Evolutionary conservation across 30 jellyfish, hydroid and myxozoan species (phyloP), one percentile per base, ranked within the genome.

Genomic region (Aurelia sp.): DNA sequence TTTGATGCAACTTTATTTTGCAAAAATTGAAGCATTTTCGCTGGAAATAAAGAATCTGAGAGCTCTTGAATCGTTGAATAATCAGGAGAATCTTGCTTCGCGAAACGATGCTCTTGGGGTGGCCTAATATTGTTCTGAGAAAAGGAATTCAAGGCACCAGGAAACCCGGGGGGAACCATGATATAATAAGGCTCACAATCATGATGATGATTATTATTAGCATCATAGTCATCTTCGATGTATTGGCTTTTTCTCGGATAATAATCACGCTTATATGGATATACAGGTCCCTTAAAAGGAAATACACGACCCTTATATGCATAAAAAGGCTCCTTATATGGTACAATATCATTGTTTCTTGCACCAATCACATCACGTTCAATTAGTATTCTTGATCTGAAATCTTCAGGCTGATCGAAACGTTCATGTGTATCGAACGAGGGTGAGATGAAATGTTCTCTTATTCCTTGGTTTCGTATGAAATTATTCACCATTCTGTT

Each of bases 321-420:
- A n/a, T 51, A 21, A 11, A 59, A 20, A 27, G 21, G 87, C 20
- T 38, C 65, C 38, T 35, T 76, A 59, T 55, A 35, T 27, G 67
- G 73, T 5, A 44, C 55, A 44, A 59, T 55, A 4, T 47, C 33
- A 19, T 57, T 59, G 21, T 76, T 63, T 41, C 53, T 57, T 5
- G 77, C 19, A 10, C 87, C 92, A 55, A 82, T 82, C 48, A 71
- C 86, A 35, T 82, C 80, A 16, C 92, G 78, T n/a, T 74, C 85
- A 53, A 82, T 74, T 9, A 82, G 74, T 24, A 82, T 70, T 24
- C 73, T 47, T 17, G 92, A 35, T 41, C 92, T 31, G 72, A 82
- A 82, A 18, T 82, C 92, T 82, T 82, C 92, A 27, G 92, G 92
- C 82, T 82, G 86, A 18, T 44, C 85, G 50, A 81, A 81, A 15